phyloP scores from a whole-genome alignment of 2,113 vertebrate genomes.

The Sclerurus mexicanus region DNA sequence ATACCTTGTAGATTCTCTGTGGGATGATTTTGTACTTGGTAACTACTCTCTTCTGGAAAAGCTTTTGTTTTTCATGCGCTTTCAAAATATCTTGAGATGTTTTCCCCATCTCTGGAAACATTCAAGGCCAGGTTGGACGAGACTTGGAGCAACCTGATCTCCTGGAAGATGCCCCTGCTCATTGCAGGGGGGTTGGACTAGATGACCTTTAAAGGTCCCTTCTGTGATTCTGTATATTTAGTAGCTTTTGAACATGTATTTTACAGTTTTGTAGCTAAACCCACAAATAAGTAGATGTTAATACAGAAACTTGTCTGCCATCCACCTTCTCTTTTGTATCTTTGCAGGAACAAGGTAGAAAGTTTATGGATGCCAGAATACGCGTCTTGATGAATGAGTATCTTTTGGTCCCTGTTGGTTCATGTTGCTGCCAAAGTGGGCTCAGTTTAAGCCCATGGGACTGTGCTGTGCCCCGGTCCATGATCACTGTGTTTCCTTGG shows the following conservation, averaged over 20 bases:
- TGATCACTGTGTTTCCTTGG: not conserved
- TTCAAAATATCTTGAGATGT: not conserved
- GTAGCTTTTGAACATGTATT: not conserved
- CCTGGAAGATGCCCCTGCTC: not conserved
- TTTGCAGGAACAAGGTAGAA: not conserved
- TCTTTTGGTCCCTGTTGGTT: not conserved
- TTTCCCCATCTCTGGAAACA: not conserved
- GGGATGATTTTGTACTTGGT: not conserved
- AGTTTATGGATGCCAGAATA: not conserved
- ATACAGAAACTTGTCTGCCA: not conserved
- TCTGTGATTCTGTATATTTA: not conserved
- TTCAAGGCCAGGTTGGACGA: not conserved
- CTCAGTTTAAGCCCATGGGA: not conserved
- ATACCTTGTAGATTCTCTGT: conserved; percentile 24
- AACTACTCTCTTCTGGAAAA: conserved; percentile 17
- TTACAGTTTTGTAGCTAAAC: not conserved
- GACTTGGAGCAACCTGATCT: not conserved
- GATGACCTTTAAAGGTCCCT: not conserved
- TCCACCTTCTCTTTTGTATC: not conserved
- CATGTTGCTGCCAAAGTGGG: not conserved
- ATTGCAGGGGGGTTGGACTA: not conserved
- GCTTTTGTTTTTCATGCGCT: not conserved
- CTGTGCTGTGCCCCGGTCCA: not conserved
- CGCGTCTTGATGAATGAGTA: not conserved
- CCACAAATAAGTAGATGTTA: accelerated